These are phyloP conservation scores for Phortica variegata DNA, from an alignment of 1,140 invertebrate genomes.

Conservation along the genomic window DNA sequence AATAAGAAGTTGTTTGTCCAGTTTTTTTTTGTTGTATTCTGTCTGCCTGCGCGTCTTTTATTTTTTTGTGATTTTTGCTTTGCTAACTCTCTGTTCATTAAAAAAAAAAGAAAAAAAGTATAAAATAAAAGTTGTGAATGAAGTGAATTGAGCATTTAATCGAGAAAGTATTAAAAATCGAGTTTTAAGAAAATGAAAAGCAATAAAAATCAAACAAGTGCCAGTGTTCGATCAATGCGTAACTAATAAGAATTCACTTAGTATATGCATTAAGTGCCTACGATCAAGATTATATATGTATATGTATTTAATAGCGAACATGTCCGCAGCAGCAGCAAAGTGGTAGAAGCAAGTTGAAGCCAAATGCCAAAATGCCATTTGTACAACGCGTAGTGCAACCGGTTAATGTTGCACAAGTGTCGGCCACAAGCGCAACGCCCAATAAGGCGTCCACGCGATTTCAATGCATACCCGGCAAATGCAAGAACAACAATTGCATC, in stretches of 20 bases:
- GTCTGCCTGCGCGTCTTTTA: constrained; percentile 6
- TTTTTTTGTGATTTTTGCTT: constrained; percentile 7
- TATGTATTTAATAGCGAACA: too few species aligned
- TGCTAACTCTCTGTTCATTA: constrained; percentile 2
- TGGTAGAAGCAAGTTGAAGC: background rate
- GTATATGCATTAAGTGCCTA: constrained; percentile 9
- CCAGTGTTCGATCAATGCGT: too few species aligned
- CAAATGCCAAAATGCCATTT: constrained; percentile 66
- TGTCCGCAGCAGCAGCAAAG: constrained; percentile 22
- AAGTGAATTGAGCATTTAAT: too few species aligned
- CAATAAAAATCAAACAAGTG: constrained; percentile 1
- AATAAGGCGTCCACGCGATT: constrained; percentile 33
- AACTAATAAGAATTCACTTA: too few species aligned
- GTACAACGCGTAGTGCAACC: constrained; percentile 70
- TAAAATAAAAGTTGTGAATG: too few species aligned
- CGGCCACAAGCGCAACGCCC: constrained; percentile 59
- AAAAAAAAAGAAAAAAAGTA: too few species aligned
- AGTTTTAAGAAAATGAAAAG: constrained; percentile 10
- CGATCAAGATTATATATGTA: background rate
- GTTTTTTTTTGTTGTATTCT: constrained; percentile 21
- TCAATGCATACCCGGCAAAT: constrained; percentile 46
- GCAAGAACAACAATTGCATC: constrained; percentile 53
- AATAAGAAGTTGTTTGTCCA: constrained; percentile 52
- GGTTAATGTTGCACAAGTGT: constrained; percentile 66
- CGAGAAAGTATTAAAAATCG: constrained; percentile 10